A percentile compares a stretch with the other conserved stretches of the same genome.
These are phyloP conservation scores for Bombus ignitus DNA, from an alignment of 1,140 invertebrate genomes.

Conservation along the genomic window DNA sequence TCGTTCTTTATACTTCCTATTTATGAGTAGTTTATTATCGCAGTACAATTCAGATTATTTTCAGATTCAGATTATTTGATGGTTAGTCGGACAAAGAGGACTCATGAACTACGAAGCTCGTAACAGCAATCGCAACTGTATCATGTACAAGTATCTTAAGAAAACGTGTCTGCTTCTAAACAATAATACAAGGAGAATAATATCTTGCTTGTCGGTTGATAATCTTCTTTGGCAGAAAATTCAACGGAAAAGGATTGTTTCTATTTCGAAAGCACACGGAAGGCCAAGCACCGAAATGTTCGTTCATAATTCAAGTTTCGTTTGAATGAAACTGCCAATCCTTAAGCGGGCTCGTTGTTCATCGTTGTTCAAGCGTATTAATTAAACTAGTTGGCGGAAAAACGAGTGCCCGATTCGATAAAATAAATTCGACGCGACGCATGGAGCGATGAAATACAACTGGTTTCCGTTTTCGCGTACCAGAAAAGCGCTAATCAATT, in stretches of 20 bases:
- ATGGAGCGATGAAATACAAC: background rate
- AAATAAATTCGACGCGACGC: conserved; percentile 11
- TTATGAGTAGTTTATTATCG: background rate
- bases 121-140: background rate
- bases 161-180: background rate
- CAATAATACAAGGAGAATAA: background rate
- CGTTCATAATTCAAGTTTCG: background rate
- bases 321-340: background rate
- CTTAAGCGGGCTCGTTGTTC: background rate
- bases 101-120: too few species aligned
- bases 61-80: too few species aligned
- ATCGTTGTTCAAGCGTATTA: background rate
- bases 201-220: background rate
- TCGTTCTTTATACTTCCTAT: background rate
- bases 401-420: background rate
- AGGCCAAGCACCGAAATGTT: background rate
- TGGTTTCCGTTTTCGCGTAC: background rate
- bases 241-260: background rate
- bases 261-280: background rate
- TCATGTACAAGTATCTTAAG: too few species aligned
- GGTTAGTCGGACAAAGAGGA: too few species aligned
- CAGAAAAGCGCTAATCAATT: background rate
- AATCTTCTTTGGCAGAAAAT: background rate
- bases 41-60: too few species aligned
- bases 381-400: conserved; percentile 14